Evolutionary conservation across 2,113 vertebrate genomes (phyloP).

Genomic region (Triplophysa tibetana): DNA sequence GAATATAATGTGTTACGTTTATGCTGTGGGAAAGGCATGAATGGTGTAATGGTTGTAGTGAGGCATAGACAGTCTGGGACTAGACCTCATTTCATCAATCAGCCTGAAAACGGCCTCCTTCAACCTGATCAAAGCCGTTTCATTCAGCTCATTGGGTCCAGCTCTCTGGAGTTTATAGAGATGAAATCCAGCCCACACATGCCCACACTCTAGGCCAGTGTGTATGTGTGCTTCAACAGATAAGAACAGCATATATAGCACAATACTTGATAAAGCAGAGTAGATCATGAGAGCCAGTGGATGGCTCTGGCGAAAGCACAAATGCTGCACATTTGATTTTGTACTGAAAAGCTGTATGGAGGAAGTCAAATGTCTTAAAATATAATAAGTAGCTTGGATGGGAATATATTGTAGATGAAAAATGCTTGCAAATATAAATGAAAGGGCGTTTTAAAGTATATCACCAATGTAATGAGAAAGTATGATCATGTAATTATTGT

Average conservation of each 20-base stretch:
- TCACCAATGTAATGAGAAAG: too few species aligned
- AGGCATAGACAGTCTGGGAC: background rate
- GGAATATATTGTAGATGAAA: too few species aligned
- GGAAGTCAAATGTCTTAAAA: too few species aligned
- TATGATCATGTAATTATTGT: too few species aligned
- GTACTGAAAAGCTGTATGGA: too few species aligned
- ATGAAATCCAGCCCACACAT: slow-evolving; percentile 21
- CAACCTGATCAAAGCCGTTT: slow-evolving; percentile 18
- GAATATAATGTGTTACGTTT: background rate
- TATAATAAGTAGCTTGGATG: too few species aligned
- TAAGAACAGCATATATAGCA: background rate
- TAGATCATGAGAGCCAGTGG: too few species aligned
- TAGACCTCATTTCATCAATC: slow-evolving; percentile 25
- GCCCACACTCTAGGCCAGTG: background rate
- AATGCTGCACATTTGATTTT: too few species aligned
- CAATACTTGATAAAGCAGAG: background rate
- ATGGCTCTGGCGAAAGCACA: too few species aligned
- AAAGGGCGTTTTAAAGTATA: too few species aligned
- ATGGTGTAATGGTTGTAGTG: background rate
- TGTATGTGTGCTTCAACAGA: background rate
- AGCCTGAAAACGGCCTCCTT: slow-evolving; percentile 9
- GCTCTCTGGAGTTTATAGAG: slow-evolving; percentile 29
- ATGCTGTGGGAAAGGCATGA: background rate
- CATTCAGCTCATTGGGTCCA: slow-evolving; percentile 10
- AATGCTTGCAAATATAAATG: too few species aligned